Evolutionary conservation across 2,113 vertebrate species (phyloP).

Genomic region (Syrmaticus mikado): DNA sequence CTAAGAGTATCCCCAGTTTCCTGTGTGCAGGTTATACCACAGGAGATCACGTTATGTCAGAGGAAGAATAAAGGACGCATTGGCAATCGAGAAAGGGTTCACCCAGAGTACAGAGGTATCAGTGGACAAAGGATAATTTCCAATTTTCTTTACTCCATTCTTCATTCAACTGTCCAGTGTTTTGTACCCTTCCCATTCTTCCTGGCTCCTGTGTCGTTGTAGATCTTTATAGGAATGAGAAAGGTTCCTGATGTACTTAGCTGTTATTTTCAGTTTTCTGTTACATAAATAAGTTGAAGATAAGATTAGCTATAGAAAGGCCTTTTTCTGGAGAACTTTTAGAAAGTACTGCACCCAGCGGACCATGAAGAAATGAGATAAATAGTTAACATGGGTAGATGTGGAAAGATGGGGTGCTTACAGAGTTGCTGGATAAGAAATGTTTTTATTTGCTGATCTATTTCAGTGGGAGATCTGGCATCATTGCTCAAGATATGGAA

Average conservation of each 20-base stretch:
- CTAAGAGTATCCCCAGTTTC: not conserved
- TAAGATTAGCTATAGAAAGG: slow-evolving; percentile 2
- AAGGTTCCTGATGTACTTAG: not conserved
- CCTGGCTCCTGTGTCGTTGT: not conserved
- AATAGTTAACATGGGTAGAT: not conserved
- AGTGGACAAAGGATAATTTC: not conserved
- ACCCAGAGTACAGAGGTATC: not conserved
- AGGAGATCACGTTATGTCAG: not conserved
- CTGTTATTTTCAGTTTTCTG: not conserved
- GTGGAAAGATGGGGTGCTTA: not conserved
- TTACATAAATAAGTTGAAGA: not conserved
- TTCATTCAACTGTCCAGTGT: not conserved
- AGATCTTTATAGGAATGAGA: not conserved
- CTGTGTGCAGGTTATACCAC: fast-evolving
- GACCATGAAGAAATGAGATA: not conserved
- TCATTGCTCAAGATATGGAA: slow-evolving; percentile 9
- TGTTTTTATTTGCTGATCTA: slow-evolving; percentile 8
- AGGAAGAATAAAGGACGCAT: not conserved
- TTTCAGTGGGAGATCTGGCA: not conserved
- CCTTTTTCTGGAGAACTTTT: not conserved
- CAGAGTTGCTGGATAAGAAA: not conserved
- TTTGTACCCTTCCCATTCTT: not conserved
- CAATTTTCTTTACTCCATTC: not conserved
- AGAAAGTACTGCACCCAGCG: not conserved
- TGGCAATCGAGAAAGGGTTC: not conserved